Evolutionary conservation across 2,888 invertebrate genomes (phyloP).

Genomic region (Neoitamus cyanurus): DNA sequence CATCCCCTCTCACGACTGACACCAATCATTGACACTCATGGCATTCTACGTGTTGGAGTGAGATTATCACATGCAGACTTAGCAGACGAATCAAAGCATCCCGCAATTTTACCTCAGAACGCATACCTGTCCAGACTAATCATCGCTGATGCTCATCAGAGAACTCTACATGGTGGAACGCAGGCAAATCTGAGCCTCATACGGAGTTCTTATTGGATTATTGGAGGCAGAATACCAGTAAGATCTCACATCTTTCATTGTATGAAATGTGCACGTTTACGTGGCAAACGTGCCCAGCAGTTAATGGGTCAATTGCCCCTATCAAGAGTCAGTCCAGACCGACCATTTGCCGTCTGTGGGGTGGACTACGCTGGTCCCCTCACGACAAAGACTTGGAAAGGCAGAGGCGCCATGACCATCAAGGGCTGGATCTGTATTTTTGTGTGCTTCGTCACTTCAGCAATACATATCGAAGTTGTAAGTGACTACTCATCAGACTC

Average conservation of each 20-base stretch:
- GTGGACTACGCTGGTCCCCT: no score
- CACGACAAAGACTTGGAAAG: no score
- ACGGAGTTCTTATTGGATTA: slow-evolving; percentile 54
- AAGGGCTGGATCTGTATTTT: no score
- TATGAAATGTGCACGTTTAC: slow-evolving; percentile 49
- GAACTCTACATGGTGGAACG: background rate
- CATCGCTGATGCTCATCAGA: slow-evolving; percentile 42
- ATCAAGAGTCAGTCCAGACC: slow-evolving; percentile 44
- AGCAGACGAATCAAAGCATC: slow-evolving; percentile 48
- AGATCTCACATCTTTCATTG: slow-evolving; percentile 51
- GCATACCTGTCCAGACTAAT: slow-evolving; percentile 46
- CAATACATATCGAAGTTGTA: no score
- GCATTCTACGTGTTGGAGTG: slow-evolving; percentile 57
- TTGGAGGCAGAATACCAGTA: slow-evolving; percentile 49
- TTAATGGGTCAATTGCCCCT: slow-evolving; percentile 57
- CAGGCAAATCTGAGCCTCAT: slow-evolving; percentile 40
- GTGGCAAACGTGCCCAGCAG: slow-evolving; percentile 49
- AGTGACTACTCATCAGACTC: no score
- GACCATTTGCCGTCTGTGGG: slow-evolving; percentile 40
- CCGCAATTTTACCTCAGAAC: slow-evolving; percentile 52
- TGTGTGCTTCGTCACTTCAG: no score
- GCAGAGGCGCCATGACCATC: no score
- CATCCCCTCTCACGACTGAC: background rate
- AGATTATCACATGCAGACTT: no score
- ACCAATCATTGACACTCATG: slow-evolving; percentile 53